A percentile compares a stretch with the other conserved stretches of the same genome.
These are phyloP conservation scores for Phenganax subtilis DNA, from an alignment of 92 coral and sea anemone genomes.

Conservation along the genomic window DNA sequence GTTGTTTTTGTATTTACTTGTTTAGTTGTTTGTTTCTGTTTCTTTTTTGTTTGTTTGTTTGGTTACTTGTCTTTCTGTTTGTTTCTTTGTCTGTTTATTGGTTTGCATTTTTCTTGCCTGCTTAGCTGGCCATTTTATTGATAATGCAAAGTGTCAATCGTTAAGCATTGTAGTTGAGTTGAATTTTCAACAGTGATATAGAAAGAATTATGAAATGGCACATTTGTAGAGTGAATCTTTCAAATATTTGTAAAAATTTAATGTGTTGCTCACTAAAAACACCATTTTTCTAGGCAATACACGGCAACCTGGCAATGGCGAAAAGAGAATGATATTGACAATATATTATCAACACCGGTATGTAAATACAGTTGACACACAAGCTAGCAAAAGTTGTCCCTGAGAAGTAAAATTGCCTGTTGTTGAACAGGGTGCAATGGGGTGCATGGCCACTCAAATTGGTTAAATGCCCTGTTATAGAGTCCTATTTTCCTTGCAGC, in stretches of 20 bases:
- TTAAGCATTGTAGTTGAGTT: too few relatives aligned
- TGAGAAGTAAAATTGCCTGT: background rate
- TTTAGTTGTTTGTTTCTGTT: background rate
- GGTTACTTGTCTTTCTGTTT: too few relatives aligned
- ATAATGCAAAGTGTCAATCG: background rate
- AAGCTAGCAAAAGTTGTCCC: background rate
- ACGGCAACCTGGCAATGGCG: constrained; percentile 74
- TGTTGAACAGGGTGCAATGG: background rate
- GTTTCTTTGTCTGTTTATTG: background rate
- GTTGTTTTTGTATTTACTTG: too few relatives aligned
- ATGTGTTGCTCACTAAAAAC: too few relatives aligned
- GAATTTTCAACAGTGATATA: too few relatives aligned
- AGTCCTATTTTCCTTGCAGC: background rate
- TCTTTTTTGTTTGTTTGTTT: too few relatives aligned
- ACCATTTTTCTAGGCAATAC: constrained; percentile 56
- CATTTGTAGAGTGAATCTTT: too few relatives aligned
- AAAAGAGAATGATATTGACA: constrained; percentile 63
- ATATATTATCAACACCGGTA: constrained; percentile 65
- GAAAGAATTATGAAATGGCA: too few relatives aligned
- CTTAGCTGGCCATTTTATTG: background rate
- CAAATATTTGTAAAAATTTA: too few relatives aligned
- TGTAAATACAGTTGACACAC: constrained; percentile 25
- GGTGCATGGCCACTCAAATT: background rate
- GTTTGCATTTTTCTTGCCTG: background rate
- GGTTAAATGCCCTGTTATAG: background rate